Evolutionary conservation across 1,140 invertebrate species (phyloP).

Genomic region (Neuroterus valhalla): DNA sequence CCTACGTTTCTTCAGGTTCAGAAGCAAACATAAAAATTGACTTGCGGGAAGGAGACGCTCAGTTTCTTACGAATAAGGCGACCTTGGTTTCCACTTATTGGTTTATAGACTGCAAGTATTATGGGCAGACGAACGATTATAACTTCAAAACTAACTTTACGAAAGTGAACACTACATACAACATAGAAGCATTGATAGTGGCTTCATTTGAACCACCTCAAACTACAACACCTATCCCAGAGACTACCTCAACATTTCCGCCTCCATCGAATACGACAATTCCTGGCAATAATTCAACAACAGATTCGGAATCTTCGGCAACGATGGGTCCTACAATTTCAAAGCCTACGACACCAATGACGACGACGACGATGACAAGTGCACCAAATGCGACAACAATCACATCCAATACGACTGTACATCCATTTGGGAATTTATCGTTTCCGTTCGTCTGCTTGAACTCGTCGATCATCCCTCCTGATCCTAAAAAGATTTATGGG

Average conservation of each 20-base stretch:
- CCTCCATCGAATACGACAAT: slow-evolving; percentile 57
- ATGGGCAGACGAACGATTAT: slow-evolving; percentile 79
- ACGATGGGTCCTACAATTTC: slow-evolving; percentile 68
- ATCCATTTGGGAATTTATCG: slow-evolving; percentile 58
- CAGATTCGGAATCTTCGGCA: slow-evolving; percentile 60
- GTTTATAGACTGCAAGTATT: slow-evolving; percentile 85
- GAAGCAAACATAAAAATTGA: slow-evolving; percentile 77
- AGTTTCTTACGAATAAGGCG: slow-evolving; percentile 78
- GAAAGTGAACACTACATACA: slow-evolving; percentile 76
- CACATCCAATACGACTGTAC: slow-evolving; percentile 39
- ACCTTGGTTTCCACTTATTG: slow-evolving; percentile 82
- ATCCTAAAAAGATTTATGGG: slow-evolving; percentile 83
- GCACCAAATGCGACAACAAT: slow-evolving; percentile 44
- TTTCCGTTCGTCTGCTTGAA: slow-evolving; percentile 75
- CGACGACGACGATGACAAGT: slow-evolving; percentile 49
- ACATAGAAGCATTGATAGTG: slow-evolving; percentile 82
- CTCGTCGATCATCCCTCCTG: slow-evolving; percentile 77
- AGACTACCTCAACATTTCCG: slow-evolving; percentile 56
- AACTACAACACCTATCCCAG: slow-evolving; percentile 73
- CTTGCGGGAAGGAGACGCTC: slow-evolving; percentile 77
- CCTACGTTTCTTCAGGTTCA: slow-evolving; percentile 79
- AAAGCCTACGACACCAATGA: slow-evolving; percentile 49
- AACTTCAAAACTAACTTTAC: slow-evolving; percentile 80
- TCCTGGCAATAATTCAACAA: slow-evolving; percentile 52
- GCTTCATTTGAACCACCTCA: slow-evolving; percentile 80